Evolutionary conservation across 1,140 invertebrate species (phyloP).

Genomic region (Idris sp.): DNA sequence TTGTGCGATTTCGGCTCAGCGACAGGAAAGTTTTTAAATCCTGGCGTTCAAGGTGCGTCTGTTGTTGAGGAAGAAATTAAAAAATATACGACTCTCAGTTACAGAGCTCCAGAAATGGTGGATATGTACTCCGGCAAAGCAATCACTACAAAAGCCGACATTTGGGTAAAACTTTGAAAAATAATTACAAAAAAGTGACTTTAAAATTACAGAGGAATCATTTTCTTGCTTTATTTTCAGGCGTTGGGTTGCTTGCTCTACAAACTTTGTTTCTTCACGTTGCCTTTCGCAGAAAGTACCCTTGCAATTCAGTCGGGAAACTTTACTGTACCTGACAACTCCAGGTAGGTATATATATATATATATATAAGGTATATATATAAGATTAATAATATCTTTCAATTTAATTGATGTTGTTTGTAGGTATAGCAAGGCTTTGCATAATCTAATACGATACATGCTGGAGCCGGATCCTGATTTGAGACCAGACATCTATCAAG

Average conservation of each 20-base stretch:
- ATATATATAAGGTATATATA: neutral
- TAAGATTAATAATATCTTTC: neutral
- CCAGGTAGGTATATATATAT: slow-evolving; percentile 81
- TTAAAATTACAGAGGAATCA: too few species aligned
- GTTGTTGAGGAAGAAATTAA: slow-evolving; percentile 94
- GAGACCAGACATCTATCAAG: slow-evolving; percentile 94
- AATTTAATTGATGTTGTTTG: slow-evolving; percentile 27
- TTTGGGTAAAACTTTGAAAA: slow-evolving; percentile 84
- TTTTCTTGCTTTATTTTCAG: slow-evolving; percentile 75
- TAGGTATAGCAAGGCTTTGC: slow-evolving; percentile 74
- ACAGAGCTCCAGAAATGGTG: slow-evolving; percentile 97
- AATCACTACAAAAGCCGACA: slow-evolving; percentile 95
- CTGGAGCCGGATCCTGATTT: slow-evolving; percentile 89
- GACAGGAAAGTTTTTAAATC: slow-evolving; percentile 88
- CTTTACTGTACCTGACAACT: slow-evolving; percentile 91
- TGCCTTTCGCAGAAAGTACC: slow-evolving; percentile 96
- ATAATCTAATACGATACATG: slow-evolving; percentile 86
- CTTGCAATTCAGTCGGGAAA: slow-evolving; percentile 95
- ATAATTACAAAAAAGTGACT: too few species aligned
- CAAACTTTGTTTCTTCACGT: slow-evolving; percentile 93
- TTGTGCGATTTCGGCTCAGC: slow-evolving; percentile 95
- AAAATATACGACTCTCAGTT: slow-evolving; percentile 95
- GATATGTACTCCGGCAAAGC: slow-evolving; percentile 92
- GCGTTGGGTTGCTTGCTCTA: slow-evolving; percentile 94
- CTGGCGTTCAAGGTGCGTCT: slow-evolving; percentile 84